Evolutionary conservation across 2,113 vertebrate genomes (phyloP), one percentile per base, ranked within the genome.

Genomic region (Odobenus rosmarus): DNA sequence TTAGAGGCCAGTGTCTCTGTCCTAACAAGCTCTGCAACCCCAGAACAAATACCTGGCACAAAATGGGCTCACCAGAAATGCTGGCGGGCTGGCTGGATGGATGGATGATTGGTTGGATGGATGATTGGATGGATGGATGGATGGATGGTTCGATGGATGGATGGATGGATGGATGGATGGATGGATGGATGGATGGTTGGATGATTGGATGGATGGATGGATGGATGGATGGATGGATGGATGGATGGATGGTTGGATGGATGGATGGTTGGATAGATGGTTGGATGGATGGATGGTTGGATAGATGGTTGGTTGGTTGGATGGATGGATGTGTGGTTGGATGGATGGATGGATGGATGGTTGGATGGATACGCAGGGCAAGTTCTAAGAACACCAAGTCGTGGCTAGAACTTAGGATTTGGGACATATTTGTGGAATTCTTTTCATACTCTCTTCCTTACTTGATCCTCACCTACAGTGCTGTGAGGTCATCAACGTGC

Each of bases 401-500:
- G 31, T 8, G 46, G 12, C 28, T 42, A 36, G 53, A 36, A 72
- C 9, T 61, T 19, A 31, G 24, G 26, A 26, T 62, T 14, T 4
- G 0, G 36, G 49, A 33, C 33, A 23, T 18, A 9, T 10, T n/a
- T 9, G 9, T 23, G 31, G 81, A 21, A 5, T 57, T 16, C 23
- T 15, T 79, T 31, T 5, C 28, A 57, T 9, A 3, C 11, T 0
- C 3, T 57, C 69, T 79, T 36, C 72, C 51, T 2, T 12, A 15
- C 42, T 49, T 26, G 42, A 15, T 21, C 76, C 31, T 74, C 16
- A 21, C 19, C 15, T 21, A 21, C 4, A 4, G 24, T 3, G 42
- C 39, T 1, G 0, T 4, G 31, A 49, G 4, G 49, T 74, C 0
- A 9, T 23, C 16, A 21, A 55, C 15, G 31, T 46, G 3, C 4